Conservation (phyloP, 1,140 invertebrate species). For the Diachasmimorpha longicaudata region DNA sequence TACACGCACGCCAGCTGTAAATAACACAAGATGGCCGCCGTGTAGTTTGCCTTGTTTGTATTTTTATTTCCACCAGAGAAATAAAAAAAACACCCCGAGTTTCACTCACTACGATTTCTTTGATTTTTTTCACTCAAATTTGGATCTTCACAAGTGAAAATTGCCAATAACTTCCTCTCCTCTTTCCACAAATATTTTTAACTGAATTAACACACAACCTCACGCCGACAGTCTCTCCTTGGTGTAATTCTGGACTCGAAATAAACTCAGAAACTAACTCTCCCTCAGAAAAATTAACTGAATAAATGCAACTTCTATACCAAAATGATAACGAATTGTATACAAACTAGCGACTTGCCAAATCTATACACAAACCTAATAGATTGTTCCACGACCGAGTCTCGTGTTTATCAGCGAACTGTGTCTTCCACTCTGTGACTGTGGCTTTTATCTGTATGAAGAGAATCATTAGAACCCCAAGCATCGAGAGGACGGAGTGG, state of each 20-base stretch:
- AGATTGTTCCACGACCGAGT: neutral
- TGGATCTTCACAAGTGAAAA: conserved; percentile 36
- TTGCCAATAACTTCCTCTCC: neutral
- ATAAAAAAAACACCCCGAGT: neutral
- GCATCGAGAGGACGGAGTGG: too few species aligned
- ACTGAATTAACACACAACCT: neutral
- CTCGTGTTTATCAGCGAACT: too few species aligned
- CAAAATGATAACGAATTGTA: neutral
- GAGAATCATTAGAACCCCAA: too few species aligned
- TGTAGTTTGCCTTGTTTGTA: conserved; percentile 7
- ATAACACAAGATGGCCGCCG: conserved; percentile 14
- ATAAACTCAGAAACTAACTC: neutral
- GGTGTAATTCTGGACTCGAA: neutral
- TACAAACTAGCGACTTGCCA: neutral
- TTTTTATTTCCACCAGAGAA: neutral
- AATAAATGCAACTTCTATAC: neutral
- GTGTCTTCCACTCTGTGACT: conserved; percentile 2
- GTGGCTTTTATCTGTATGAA: neutral
- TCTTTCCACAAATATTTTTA: neutral
- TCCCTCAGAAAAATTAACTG: neutral
- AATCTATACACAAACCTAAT: neutral
- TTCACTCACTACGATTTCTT: neutral
- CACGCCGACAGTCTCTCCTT: neutral
- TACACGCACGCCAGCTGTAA: conserved; percentile 10
- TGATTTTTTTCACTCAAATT: neutral